Conservation (phyloP, 2,888 invertebrate species). For the Cynaeus angustus region DNA sequence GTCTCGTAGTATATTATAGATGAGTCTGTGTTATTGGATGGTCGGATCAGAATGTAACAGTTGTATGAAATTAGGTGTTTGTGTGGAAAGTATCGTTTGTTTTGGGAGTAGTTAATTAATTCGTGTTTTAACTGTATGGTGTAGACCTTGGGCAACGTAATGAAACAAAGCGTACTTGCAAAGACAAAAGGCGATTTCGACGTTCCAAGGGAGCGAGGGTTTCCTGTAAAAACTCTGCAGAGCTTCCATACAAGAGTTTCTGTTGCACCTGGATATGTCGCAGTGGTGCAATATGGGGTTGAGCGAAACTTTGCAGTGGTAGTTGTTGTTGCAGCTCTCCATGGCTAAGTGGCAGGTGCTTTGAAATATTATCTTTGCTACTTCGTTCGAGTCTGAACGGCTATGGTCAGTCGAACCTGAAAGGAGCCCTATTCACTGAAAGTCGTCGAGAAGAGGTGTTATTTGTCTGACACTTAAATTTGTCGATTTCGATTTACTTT, state of each 20-base stretch:
- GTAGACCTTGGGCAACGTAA: slow-evolving; percentile 49
- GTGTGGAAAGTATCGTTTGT: slow-evolving; percentile 41
- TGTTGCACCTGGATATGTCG: slow-evolving; percentile 83
- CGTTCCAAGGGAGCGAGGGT: slow-evolving; percentile 86
- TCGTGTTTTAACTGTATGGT: slow-evolving; percentile 42
- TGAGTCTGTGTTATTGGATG: slow-evolving; percentile 21
- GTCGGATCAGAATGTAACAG: slow-evolving; percentile 15
- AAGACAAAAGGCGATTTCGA: slow-evolving; percentile 93
- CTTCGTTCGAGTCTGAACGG: slow-evolving; percentile 74
- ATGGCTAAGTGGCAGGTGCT: slow-evolving; percentile 92
- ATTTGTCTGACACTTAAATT: slow-evolving; percentile 61
- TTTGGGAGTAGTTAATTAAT: slow-evolving; percentile 41
- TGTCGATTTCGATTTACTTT: slow-evolving; percentile 53
- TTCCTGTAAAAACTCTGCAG: slow-evolving; percentile 90
- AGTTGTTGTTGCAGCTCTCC: slow-evolving; percentile 87
- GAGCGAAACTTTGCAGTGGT: slow-evolving; percentile 84
- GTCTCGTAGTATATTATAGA: slow-evolving; percentile 32
- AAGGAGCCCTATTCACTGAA: slow-evolving; percentile 53
- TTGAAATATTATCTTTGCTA: slow-evolving; percentile 72
- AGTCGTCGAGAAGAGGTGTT: slow-evolving; percentile 68
- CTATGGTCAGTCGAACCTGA: slow-evolving; percentile 65
- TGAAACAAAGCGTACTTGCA: slow-evolving; percentile 85
- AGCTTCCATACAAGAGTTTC: slow-evolving; percentile 91
- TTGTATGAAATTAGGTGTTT: slow-evolving; percentile 39
- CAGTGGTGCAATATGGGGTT: slow-evolving; percentile 91